phyloP scores from a whole-genome alignment of 2,888 invertebrate species.

The Encarsia formosa region DNA sequence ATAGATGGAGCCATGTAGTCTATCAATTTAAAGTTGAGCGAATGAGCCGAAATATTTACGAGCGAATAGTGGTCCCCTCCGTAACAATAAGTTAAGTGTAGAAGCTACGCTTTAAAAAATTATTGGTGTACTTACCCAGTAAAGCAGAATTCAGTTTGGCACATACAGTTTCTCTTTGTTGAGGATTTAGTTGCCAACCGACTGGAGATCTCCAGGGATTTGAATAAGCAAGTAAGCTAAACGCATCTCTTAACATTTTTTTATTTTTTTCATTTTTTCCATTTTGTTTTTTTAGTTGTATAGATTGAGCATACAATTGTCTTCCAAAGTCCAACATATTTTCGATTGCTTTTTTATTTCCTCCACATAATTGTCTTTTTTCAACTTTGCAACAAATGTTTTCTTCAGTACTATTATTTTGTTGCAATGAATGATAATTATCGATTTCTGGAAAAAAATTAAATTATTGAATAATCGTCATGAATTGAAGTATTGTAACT shows the following conservation, averaged over 20 bases:
- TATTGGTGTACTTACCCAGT: slow-evolving; percentile 79
- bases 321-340: slow-evolving; percentile 92
- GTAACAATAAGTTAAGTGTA: too few species aligned
- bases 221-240: slow-evolving; percentile 94
- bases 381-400: not conserved
- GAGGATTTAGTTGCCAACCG: slow-evolving; percentile 93
- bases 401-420: slow-evolving; percentile 2
- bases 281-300: slow-evolving; percentile 74
- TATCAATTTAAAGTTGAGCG: too few species aligned
- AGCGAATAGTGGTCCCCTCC: too few species aligned
- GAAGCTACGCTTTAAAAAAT: too few species aligned
- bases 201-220: slow-evolving; percentile 97
- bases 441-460: slow-evolving; percentile 53
- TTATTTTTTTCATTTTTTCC: slow-evolving; percentile 79
- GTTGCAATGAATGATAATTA: slow-evolving; percentile 48
- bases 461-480: not conserved
- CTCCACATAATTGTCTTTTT: slow-evolving; percentile 60
- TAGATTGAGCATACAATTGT: slow-evolving; percentile 88
- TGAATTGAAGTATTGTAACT: too few species aligned
- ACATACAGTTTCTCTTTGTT: slow-evolving; percentile 90
- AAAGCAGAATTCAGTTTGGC: slow-evolving; percentile 96
- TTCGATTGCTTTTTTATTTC: slow-evolving; percentile 79
- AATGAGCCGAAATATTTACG: too few species aligned
- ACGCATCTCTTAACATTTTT: slow-evolving; percentile 94
- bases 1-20: too few species aligned